These are phyloP conservation scores for Phrixothrix hirtus DNA, from an alignment of 2,888 invertebrate genomes.

Conservation along the genomic window DNA sequence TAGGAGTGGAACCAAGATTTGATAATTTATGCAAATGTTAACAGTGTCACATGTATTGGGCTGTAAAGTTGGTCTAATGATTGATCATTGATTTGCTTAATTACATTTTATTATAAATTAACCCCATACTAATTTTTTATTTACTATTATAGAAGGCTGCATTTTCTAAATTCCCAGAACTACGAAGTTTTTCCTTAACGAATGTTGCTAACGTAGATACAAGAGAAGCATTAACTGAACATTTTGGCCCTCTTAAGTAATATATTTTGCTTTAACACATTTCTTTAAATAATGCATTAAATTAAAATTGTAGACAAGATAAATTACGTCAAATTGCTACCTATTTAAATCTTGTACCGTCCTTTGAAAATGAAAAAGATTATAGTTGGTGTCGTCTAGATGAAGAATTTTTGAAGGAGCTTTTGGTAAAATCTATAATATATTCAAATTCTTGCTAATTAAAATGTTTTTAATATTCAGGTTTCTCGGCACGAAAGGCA, in stretches of 20 bases:
- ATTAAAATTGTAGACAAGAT: conserved; percentile 62
- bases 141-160: conserved; percentile 75
- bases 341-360: conserved; percentile 84
- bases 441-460: too few species aligned
- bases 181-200: conserved; percentile 84
- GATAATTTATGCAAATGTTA: too few species aligned
- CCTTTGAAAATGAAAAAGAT: conserved; percentile 67
- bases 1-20: too few species aligned
- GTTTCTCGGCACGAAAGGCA: conserved; percentile 85
- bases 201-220: conserved; percentile 97
- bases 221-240: conserved; percentile 77
- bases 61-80: too few species aligned
- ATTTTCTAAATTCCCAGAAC: conserved; percentile 86
- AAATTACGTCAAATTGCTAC: conserved; percentile 85
- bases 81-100: too few species aligned
- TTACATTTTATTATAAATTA: too few species aligned
- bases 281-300: background rate
- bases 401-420: conserved; percentile 79
- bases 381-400: conserved; percentile 80
- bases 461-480: too few species aligned
- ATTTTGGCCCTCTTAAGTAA: conserved; percentile 78
- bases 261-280: too few species aligned
- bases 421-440: conserved; percentile 65
- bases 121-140: background rate
- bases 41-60: too few species aligned